Base-by-base conservation (phyloP, 1,140 invertebrate species). In the Diprion similis region DNA sequence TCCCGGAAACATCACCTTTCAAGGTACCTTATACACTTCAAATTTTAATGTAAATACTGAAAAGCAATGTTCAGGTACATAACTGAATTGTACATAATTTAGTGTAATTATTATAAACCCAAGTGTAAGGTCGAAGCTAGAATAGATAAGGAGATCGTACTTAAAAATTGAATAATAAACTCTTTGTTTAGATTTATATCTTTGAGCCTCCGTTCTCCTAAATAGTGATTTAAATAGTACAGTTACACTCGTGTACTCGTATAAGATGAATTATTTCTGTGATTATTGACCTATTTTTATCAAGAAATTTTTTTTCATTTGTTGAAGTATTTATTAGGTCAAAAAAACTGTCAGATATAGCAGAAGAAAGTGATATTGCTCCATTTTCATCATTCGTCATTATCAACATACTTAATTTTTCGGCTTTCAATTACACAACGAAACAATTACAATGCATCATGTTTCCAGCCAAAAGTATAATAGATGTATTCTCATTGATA, bases 81-180 rank as follows among this genome's bases (percentile, higher is more conserved):
- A 68, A 68, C 37, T 68, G 66, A 68, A 68, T 68, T 68, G 66
- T 68, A 68, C 66, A 68, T 68, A 68, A 68, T n/a, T 18, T 18
- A 19, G 66, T 59, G 51, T 59, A 59, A 59, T 59, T 59, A 59
- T 59, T 17, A 59, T 59, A 59, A 15, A 59, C 51, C 51, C 51
- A 59, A 59, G n/a, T 59, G 51, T 59, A 17, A 37, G 51, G 51
- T 37, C 24, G 24, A 37, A 37, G 24, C 24, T 37, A 37, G 24
- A 37, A 37, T 37, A 37, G 24, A 3, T 37, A 6, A 37, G 24
- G n/a, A 59, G n/a, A 59, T 59, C 51, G 51, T 59, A 59, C 51
- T 59, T 59, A 59, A 17, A 17, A 59, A 59, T 59, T 59, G n/a
- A 59, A 59, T 17, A 59, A 59, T 59, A 17, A 17, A 59, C n/a